These are phyloP conservation scores for Amphipoea lucens DNA, from an alignment of 2,888 invertebrate species.

Conservation along the genomic window DNA sequence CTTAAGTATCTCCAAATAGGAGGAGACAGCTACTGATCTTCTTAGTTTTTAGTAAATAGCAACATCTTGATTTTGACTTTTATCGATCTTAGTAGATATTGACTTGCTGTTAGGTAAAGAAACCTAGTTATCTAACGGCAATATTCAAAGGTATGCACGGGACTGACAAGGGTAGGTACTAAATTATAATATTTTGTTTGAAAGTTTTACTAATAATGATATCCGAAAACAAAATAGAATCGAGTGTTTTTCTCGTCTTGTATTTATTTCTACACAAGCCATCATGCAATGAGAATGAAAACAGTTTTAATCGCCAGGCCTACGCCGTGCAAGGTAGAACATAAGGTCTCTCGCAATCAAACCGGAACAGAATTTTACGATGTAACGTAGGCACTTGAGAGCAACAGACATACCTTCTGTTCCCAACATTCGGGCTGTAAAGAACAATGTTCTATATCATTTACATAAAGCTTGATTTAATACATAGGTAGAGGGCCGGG, in stretches of 20 bases:
- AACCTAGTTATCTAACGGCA: background rate
- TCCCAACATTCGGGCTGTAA: constrained; percentile 61
- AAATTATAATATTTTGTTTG: background rate
- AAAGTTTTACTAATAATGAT: background rate
- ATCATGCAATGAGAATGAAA: constrained; percentile 26
- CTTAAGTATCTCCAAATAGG: background rate
- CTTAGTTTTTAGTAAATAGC: background rate
- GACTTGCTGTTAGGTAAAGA: background rate
- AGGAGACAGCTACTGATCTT: background rate
- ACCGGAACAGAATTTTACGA: constrained; percentile 62
- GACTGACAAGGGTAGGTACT: too few species aligned
- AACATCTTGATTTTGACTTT: background rate
- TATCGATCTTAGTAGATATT: background rate
- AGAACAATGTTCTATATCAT: constrained; percentile 70
- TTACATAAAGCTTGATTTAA: constrained; percentile 72
- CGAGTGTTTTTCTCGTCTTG: background rate
- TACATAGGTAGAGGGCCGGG: constrained; percentile 69
- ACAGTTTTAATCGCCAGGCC: constrained; percentile 1
- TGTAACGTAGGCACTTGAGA: constrained; percentile 53
- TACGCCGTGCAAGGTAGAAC: constrained; percentile 8
- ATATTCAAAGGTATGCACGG: background rate
- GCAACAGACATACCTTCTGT: constrained; percentile 55
- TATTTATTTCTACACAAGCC: background rate
- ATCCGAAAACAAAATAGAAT: background rate
- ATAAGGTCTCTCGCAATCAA: constrained; percentile 56